Percentiles rank a stretch among this genome's conserved stretches.
Evolutionary conservation across 2,113 vertebrate species (phyloP).

Genomic region (Prochilodus magdalenae): DNA sequence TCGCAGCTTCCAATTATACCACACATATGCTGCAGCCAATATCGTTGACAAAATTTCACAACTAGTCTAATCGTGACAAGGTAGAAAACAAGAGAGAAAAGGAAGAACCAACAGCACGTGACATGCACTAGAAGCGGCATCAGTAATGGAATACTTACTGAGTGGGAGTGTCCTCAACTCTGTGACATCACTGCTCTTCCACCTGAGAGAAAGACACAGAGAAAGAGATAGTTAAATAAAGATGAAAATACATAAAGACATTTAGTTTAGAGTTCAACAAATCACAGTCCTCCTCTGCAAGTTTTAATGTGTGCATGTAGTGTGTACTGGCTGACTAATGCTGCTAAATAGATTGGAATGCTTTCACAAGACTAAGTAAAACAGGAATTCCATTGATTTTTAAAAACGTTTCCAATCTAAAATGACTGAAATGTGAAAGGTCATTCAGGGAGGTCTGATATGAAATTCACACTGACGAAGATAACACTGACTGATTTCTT

Average conservation of each 20-base stretch:
- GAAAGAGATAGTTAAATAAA: constrained; percentile 44
- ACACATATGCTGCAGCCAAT: constrained; percentile 29
- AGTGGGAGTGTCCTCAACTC: constrained; percentile 84
- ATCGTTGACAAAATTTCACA: constrained; percentile 34
- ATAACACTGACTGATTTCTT: no score
- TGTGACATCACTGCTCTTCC: constrained; percentile 87
- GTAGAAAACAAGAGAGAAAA: constrained; percentile 14
- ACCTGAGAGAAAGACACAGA: constrained; percentile 80
- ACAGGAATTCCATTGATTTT: no score
- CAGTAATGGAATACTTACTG: constrained; percentile 79
- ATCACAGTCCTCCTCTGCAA: no score
- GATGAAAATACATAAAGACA: no score
- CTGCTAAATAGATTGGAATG: no score
- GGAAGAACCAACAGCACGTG: constrained; percentile 7
- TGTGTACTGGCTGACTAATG: no score
- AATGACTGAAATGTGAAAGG: no score
- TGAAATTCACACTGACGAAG: no score
- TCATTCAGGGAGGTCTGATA: no score
- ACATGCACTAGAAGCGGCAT: background rate
- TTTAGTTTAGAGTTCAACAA: background rate
- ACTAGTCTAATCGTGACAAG: constrained; percentile 13
- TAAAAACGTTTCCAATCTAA: no score
- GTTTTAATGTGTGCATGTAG: no score
- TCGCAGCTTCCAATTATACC: constrained; percentile 39
- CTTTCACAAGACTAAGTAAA: no score